phyloP scores from a whole-genome alignment of 2,888 invertebrate species.

The Adelphocoris suturalis region DNA sequence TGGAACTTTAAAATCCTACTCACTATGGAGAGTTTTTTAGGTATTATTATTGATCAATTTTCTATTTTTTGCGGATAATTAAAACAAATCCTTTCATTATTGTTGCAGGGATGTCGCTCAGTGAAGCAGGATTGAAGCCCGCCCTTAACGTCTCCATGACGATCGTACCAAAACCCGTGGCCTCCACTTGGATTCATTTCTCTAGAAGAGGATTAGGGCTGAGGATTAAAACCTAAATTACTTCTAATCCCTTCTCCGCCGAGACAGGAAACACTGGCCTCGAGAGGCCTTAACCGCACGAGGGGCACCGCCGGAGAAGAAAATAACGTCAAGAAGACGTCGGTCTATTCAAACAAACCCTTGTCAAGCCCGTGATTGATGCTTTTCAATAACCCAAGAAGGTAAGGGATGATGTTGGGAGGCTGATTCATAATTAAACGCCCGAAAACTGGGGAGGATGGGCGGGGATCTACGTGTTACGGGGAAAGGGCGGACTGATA shows the following conservation, averaged over 20 bases:
- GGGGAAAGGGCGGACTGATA: conserved; percentile 38
- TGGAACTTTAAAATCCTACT: too few species aligned
- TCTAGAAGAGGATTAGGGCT: conserved; percentile 32
- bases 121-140: neutral
- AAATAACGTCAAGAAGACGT: conserved; percentile 36
- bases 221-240: conserved; percentile 53
- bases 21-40: neutral
- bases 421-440: conserved; percentile 50
- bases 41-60: neutral
- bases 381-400: neutral
- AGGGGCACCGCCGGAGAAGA: neutral
- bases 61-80: neutral
- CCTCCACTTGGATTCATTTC: conserved; percentile 33
- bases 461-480: conserved; percentile 12
- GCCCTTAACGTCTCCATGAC: neutral
- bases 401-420: conserved; percentile 49
- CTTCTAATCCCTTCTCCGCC: conserved; percentile 30
- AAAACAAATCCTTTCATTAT: neutral
- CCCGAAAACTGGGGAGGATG: neutral
- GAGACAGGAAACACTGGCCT: conserved; percentile 16
- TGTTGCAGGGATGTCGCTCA: neutral
- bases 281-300: neutral
- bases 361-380: conserved; percentile 43
- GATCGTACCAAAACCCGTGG: neutral
- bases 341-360: conserved; percentile 40